These are phyloP conservation scores for Tortricodes alternella DNA, from an alignment of 2,888 invertebrate genomes.

Conservation along the genomic window DNA sequence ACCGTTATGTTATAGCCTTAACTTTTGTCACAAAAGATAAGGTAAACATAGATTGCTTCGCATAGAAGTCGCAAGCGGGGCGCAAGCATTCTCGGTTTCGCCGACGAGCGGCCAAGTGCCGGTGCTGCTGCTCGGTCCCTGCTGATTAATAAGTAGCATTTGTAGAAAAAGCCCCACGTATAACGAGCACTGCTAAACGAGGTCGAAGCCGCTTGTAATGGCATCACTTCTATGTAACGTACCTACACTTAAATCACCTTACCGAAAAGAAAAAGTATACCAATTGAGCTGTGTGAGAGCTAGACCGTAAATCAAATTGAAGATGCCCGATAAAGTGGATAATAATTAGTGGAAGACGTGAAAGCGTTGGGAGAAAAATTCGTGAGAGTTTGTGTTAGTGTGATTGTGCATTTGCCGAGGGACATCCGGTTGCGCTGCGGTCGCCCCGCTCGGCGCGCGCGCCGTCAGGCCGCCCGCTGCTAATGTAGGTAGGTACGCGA, in stretches of 20 bases:
- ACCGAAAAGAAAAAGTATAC: constrained; percentile 79
- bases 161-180: constrained; percentile 30
- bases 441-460: constrained; percentile 31
- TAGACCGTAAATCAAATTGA: constrained; percentile 82
- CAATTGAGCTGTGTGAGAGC: constrained; percentile 75
- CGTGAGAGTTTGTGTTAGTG: constrained; percentile 80
- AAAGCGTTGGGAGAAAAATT: constrained; percentile 83
- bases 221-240: constrained; percentile 42
- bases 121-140: constrained; percentile 27
- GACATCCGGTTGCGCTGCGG: constrained; percentile 68
- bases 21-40: no score
- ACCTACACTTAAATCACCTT: constrained; percentile 64
- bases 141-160: constrained; percentile 42
- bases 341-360: constrained; percentile 82
- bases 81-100: no score
- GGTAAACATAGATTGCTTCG: no score
- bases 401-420: constrained; percentile 79
- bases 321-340: constrained; percentile 83
- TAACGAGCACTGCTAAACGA: constrained; percentile 42
- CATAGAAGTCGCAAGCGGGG: no score
- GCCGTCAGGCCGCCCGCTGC: constrained; percentile 30
- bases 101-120: background rate
- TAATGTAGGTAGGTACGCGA: constrained; percentile 2
- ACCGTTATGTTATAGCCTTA: no score
- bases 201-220: constrained; percentile 48